These are phyloP conservation scores for Schizopygopsis malacanthus DNA, from an alignment of 2,797 vertebrate genomes.

Conservation along the genomic window DNA sequence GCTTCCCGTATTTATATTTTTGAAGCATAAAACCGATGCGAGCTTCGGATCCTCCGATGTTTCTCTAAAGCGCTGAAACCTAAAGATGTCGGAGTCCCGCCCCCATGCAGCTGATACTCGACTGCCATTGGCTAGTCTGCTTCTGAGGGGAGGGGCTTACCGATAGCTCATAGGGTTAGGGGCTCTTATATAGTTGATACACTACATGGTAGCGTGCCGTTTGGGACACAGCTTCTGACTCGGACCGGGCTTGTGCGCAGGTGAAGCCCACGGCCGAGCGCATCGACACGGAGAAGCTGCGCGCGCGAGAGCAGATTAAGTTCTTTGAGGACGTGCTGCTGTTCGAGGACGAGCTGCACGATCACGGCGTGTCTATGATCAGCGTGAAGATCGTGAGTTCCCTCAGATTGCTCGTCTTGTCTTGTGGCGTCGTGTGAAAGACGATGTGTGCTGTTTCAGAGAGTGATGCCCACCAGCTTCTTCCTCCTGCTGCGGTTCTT, in stretches of 20 bases:
- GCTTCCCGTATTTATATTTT: too few species aligned
- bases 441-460: slow-evolving; percentile 71
- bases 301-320: slow-evolving; percentile 93
- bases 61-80: too few species aligned
- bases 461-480: slow-evolving; percentile 98
- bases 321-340: slow-evolving; percentile 96
- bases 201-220: too few species aligned
- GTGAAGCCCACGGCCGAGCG: slow-evolving; percentile 87
- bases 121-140: too few species aligned
- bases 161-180: too few species aligned
- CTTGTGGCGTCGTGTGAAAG: not conserved
- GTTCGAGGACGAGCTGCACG: slow-evolving; percentile 97
- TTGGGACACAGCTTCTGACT: too few species aligned
- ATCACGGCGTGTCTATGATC: slow-evolving; percentile 95
- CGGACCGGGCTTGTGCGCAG: slow-evolving; percentile 64
- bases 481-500: slow-evolving; percentile 95
- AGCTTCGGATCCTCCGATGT: too few species aligned
- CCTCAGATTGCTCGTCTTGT: not conserved
- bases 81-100: too few species aligned
- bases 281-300: slow-evolving; percentile 94
- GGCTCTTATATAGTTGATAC: too few species aligned
- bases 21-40: too few species aligned
- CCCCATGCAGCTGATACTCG: too few species aligned
- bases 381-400: slow-evolving; percentile 94
- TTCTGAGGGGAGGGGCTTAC: too few species aligned